A percentile compares a stretch with the other conserved stretches of the same genome.
These are phyloP conservation scores for Eidolon helvum DNA, from an alignment of 2,113 vertebrate genomes.

Conservation along the genomic window DNA sequence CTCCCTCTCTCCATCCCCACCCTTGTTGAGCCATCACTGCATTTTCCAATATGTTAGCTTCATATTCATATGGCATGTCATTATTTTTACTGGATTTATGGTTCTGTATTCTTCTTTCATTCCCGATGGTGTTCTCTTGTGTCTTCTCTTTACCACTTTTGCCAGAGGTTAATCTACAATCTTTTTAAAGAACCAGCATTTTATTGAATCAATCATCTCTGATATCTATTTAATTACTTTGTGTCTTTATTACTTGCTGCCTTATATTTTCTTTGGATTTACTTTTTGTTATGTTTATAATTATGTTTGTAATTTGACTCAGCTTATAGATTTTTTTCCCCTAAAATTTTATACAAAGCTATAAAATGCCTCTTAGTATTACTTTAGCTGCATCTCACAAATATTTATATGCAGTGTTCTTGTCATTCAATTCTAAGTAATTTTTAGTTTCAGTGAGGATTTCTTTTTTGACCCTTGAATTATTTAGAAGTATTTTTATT, in stretches of 20 bases:
- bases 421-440: neutral
- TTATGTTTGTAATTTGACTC: neutral
- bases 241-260: neutral
- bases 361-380: neutral
- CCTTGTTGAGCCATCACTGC: neutral
- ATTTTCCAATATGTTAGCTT: neutral
- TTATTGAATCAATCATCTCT: neutral
- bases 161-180: neutral
- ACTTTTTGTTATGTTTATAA: conserved; percentile 17
- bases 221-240: neutral
- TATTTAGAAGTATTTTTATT: neutral
- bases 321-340: neutral
- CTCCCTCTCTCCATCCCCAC: too few species aligned
- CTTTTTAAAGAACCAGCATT: neutral
- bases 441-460: neutral
- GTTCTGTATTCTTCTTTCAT: neutral
- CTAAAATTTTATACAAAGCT: neutral
- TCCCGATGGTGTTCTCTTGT: neutral
- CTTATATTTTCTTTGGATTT: neutral
- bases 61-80: neutral
- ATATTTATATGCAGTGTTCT: neutral
- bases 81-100: neutral
- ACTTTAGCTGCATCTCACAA: neutral
- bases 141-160: neutral
- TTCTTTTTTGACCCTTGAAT: neutral